A percentile compares a stretch with the other conserved stretches of the same genome.
Conservation (phyloP, 2,797 vertebrate species). For the Avahi laniger region DNA sequence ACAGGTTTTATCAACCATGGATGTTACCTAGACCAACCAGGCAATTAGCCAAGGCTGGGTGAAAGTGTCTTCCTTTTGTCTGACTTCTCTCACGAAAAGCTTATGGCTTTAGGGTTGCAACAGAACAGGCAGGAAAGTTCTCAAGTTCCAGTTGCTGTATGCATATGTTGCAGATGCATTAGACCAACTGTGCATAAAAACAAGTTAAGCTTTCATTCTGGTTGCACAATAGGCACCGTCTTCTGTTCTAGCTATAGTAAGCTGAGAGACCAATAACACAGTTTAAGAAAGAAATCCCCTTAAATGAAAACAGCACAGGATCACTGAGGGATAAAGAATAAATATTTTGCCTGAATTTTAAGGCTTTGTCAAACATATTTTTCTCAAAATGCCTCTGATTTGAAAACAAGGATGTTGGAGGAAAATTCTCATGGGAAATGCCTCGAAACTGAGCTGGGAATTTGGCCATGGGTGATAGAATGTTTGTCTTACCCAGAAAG, state of each 20-base stretch:
- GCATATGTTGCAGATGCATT: background rate
- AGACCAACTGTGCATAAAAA: background rate
- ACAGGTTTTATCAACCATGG: background rate
- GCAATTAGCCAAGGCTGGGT: background rate
- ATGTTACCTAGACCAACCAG: background rate
- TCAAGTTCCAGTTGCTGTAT: slow-evolving; percentile 55
- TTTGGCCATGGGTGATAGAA: background rate
- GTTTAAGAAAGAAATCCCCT: background rate
- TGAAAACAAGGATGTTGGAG: background rate
- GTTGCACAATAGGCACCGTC: background rate
- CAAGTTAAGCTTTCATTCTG: background rate
- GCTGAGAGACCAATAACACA: background rate
- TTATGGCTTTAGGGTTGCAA: background rate
- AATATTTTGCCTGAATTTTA: slow-evolving; percentile 31
- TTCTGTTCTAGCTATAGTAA: background rate
- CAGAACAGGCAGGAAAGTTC: background rate
- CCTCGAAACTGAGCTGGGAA: background rate
- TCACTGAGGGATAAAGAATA: background rate
- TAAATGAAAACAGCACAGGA: background rate
- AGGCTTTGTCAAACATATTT: slow-evolving; percentile 35
- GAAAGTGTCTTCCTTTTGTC: background rate
- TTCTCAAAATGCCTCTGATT: slow-evolving; percentile 29
- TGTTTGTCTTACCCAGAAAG: background rate
- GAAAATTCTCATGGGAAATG: background rate
- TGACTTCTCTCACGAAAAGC: background rate